These are phyloP conservation scores for Taxidea taxus DNA, from an alignment of 2,113 vertebrate species.

Conservation along the genomic window DNA sequence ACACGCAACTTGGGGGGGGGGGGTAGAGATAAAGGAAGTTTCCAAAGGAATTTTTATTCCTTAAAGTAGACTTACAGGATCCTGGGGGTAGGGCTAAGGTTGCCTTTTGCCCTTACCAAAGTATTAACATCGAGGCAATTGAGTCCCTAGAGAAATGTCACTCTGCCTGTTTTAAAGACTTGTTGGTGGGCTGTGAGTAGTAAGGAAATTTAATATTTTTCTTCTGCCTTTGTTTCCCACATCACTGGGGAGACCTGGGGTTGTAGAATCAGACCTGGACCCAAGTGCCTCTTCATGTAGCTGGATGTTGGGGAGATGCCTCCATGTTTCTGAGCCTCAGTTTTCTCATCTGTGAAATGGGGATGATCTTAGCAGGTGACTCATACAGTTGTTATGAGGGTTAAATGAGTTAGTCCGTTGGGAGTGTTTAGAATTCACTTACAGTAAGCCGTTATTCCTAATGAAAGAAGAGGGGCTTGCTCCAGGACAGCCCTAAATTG, in stretches of 20 bases:
- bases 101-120: not conserved
- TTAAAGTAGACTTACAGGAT: not conserved
- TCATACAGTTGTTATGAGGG: not conserved
- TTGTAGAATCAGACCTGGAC: not conserved
- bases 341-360: not conserved
- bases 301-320: not conserved
- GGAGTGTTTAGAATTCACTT: not conserved
- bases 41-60: not conserved
- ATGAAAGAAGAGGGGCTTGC: not conserved
- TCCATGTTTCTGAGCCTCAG: not conserved
- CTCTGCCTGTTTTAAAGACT: not conserved
- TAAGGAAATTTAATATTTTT: not conserved
- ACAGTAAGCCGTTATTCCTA: not conserved
- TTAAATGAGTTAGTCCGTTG: not conserved
- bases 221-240: not conserved
- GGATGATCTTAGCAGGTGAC: not conserved
- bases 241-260: not conserved
- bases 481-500: not conserved
- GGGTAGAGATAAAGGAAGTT: not conserved
- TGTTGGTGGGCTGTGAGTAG: not conserved
- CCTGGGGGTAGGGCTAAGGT: not conserved
- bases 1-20: not conserved
- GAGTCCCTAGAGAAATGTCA: not conserved
- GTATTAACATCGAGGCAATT: not conserved
- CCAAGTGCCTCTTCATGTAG: not conserved